A percentile compares a stretch with the other conserved stretches of the same genome.
These are phyloP conservation scores for Myotis lucifugus DNA, from an alignment of 2,113 vertebrate species.

Conservation along the genomic window DNA sequence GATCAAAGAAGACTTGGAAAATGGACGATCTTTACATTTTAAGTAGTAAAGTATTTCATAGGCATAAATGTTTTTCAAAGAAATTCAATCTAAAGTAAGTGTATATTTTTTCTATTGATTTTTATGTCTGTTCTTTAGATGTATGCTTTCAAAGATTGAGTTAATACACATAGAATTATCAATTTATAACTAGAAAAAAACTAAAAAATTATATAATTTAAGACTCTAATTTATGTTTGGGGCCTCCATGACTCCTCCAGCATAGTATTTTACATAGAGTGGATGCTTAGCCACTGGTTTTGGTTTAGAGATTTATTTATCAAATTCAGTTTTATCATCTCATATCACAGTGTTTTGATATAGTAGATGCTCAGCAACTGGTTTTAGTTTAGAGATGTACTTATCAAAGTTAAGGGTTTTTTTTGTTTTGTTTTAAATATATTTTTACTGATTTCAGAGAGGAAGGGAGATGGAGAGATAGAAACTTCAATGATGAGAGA, in stretches of 20 bases:
- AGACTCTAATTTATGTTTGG: slow-evolving; percentile 13
- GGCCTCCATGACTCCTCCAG: neutral
- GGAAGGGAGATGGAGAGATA: no score
- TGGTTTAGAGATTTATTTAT: slow-evolving; percentile 19
- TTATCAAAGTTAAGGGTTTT: neutral
- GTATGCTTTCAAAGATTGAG: neutral
- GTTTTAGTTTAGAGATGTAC: neutral
- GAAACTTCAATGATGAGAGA: no score
- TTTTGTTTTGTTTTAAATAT: no score
- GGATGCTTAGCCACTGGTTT: neutral
- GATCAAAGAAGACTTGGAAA: slow-evolving; percentile 10
- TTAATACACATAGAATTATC: slow-evolving; percentile 2
- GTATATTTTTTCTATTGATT: neutral
- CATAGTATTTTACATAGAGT: neutral
- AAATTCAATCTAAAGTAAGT: slow-evolving; percentile 31
- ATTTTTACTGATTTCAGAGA: no score
- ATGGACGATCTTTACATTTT: slow-evolving; percentile 18
- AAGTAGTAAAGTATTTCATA: neutral
- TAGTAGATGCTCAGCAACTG: neutral
- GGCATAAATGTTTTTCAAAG: neutral
- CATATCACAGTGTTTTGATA: neutral
- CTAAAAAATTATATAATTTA: slow-evolving; percentile 1
- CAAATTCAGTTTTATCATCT: neutral
- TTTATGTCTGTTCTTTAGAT: slow-evolving; percentile 17
- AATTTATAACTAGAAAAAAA: slow-evolving; percentile 19